Percentiles rank a stretch among this genome's conserved stretches.
Conservation (phyloP, 2,797 vertebrate species). For the Parambassis ranga region DNA sequence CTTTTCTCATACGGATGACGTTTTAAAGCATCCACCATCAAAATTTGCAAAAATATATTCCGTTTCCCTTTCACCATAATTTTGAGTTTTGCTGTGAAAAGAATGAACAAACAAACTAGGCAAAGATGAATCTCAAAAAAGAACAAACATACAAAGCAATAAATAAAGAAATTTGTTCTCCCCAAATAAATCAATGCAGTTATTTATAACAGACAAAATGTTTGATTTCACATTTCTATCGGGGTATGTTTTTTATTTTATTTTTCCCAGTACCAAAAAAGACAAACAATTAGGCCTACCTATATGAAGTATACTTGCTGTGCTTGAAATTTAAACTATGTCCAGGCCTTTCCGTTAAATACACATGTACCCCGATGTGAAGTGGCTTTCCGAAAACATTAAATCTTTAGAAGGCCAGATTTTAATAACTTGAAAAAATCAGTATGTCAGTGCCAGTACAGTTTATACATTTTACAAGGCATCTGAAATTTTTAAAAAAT, state of each 20-base stretch:
- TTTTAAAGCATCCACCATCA: slow-evolving; percentile 55
- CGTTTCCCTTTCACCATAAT: slow-evolving; percentile 68
- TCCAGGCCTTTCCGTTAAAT: slow-evolving; percentile 12
- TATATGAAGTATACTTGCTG: slow-evolving; percentile 19
- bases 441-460: neutral
- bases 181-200: slow-evolving; percentile 44
- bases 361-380: neutral
- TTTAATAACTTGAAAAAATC: slow-evolving; percentile 9
- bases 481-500: slow-evolving; percentile 17
- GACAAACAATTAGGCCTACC: slow-evolving; percentile 24
- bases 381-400: slow-evolving; percentile 10
- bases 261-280: slow-evolving; percentile 50
- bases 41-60: slow-evolving; percentile 75
- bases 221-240: slow-evolving; percentile 65
- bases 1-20: slow-evolving; percentile 57
- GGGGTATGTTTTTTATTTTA: slow-evolving; percentile 29
- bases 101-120: slow-evolving; percentile 44
- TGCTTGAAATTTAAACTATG: slow-evolving; percentile 11
- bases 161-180: slow-evolving; percentile 69
- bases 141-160: slow-evolving; percentile 62
- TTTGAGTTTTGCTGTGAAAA: slow-evolving; percentile 54
- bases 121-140: slow-evolving; percentile 50
- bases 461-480: slow-evolving; percentile 24
- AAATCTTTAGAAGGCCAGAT: slow-evolving; percentile 12
- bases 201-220: slow-evolving; percentile 37